Evolutionary conservation across 2,888 invertebrate genomes (phyloP).

Genomic region (Sepiola atlantica): DNA sequence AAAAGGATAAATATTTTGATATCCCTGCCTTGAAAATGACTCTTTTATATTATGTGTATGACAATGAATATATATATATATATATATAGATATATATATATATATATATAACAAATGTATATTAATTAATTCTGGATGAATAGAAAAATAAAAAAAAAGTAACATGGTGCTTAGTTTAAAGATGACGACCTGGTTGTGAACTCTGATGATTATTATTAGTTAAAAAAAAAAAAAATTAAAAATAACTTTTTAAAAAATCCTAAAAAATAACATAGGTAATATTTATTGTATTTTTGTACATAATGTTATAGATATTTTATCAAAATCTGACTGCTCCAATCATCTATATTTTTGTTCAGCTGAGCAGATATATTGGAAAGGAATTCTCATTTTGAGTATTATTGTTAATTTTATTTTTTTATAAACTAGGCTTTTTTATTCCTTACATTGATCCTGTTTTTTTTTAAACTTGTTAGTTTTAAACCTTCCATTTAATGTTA

Average conservation of each 20-base stretch:
- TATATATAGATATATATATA: no score
- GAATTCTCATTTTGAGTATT: not conserved
- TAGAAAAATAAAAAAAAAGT: not conserved
- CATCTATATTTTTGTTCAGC: not conserved
- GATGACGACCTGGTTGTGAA: constrained; percentile 46
- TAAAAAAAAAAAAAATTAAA: not conserved
- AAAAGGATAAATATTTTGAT: not conserved
- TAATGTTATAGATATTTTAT: constrained; percentile 37
- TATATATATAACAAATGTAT: not conserved
- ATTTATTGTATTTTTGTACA: constrained; percentile 45
- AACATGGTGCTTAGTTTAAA: constrained; percentile 40
- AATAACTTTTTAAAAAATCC: not conserved
- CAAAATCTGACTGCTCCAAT: not conserved
- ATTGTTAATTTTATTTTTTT: constrained; percentile 15
- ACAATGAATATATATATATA: no score
- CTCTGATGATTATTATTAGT: constrained; percentile 32
- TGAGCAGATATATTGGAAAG: constrained; percentile 32
- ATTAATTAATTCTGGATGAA: not conserved
- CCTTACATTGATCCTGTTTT: not conserved
- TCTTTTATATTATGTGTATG: not conserved
- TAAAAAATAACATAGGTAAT: not conserved
- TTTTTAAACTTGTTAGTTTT: not conserved
- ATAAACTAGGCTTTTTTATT: not conserved
- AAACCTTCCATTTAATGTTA: not conserved
- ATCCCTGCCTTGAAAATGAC: constrained; percentile 37